Base-by-base conservation (phyloP, 2,797 vertebrate species). In the Ctenopoma kingsleyae region DNA sequence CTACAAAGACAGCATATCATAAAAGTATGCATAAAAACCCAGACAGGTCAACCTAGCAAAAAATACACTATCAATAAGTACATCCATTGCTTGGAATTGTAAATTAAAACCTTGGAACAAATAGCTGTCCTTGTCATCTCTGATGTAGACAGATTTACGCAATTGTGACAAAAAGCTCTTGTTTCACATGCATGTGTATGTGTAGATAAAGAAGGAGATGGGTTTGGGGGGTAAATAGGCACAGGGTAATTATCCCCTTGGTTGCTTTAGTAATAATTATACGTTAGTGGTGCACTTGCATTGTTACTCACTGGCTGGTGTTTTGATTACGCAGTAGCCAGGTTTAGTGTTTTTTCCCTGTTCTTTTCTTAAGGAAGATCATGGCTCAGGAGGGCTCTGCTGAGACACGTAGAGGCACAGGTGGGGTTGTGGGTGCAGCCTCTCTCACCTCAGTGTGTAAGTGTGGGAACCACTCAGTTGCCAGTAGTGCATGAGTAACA, bases 401-500 rank as follows among this genome's bases (percentile, higher is more conserved):
- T 79, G 84, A 82, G 91, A 91, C 94, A 94, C 74, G 94, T 71
- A 87, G 67, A 91, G 74, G 59, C 82, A 89, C 93, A 94, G 94
- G 94, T 94, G 93, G 87, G 85, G 89, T 84, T 65, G 78, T 85
- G 89, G 90, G 90, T 88, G 89, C 83, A 92, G 92, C 90, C 87
- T 92, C 75, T 80, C 88, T 93, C 88, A 91, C 91, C 92, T 94
- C 81, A 74, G 76, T 70, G 81, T 79, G 77, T 62, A 92, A 93
- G 92, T 94, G 94, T 95, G 94, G 94, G 94, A 95, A 95, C 92
- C 82, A 50, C 74, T 80, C 80, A 32, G 70, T 74, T 68, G 56
- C 75, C 84, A 94, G 78, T 92, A 92, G 92, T 90, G 89, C 94
- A 93, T 93, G 93, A 94, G 94, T 92, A 94, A 93, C 89, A 89